phyloP scores from a whole-genome alignment of 2,797 vertebrate genomes.

The Sparus aurata region DNA sequence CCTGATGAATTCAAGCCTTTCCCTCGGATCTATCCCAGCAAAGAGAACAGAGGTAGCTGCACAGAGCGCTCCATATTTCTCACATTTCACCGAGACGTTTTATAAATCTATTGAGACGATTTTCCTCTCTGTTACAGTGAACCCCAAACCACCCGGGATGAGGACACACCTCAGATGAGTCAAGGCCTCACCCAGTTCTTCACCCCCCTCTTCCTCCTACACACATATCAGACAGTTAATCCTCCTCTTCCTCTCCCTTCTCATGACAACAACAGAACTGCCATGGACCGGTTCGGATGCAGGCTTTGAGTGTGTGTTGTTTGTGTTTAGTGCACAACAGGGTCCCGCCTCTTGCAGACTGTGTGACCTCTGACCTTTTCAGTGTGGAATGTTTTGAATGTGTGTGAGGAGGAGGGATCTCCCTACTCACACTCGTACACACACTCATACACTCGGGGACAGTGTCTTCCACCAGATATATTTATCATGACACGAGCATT shows the following conservation, averaged over 20 bases:
- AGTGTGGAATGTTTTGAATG: constrained; percentile 82
- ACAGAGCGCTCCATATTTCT: background rate
- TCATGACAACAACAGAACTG: constrained; percentile 22
- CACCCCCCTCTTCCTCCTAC: background rate
- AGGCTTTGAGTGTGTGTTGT: constrained; percentile 15
- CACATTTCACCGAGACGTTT: background rate
- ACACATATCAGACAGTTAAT: constrained; percentile 8
- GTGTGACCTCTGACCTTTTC: constrained; percentile 76
- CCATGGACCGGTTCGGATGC: constrained; percentile 21
- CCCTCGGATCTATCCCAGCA: constrained; percentile 95
- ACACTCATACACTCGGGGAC: constrained; percentile 19
- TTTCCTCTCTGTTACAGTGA: constrained; percentile 77
- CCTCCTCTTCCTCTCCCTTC: constrained; percentile 20
- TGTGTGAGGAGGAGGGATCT: constrained; percentile 66
- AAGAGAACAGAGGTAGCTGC: constrained; percentile 89
- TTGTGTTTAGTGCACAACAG: constrained; percentile 41
- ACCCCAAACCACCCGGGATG: constrained; percentile 85
- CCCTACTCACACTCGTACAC: constrained; percentile 36
- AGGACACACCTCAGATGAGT: constrained; percentile 88
- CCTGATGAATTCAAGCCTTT: constrained; percentile 94
- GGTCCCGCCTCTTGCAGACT: constrained; percentile 59
- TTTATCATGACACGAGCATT: constrained; percentile 16
- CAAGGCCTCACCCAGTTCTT: constrained; percentile 28
- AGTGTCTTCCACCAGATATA: constrained; percentile 42
- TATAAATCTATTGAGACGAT: background rate